These are phyloP conservation scores for Poeciliopsis occidentalis DNA, from an alignment of 2,113 vertebrate genomes.

Conservation along the genomic window DNA sequence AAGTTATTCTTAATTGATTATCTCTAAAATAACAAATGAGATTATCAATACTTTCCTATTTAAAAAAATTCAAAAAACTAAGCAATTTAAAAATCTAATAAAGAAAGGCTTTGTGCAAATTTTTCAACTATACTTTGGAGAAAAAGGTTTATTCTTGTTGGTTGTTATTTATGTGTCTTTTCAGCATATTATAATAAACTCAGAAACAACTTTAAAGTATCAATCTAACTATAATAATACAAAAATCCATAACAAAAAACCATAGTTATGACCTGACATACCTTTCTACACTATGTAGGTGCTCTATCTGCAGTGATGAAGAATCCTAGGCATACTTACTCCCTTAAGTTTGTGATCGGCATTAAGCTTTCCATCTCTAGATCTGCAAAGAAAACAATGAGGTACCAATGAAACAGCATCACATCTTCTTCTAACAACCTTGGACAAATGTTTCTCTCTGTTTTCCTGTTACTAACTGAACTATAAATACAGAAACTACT, in stretches of 20 bases:
- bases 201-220: neutral
- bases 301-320: neutral
- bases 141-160: too few relatives aligned
- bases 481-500: too few relatives aligned
- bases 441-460: too few relatives aligned
- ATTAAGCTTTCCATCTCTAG: neutral
- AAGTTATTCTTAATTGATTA: neutral
- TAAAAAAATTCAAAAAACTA: too few relatives aligned
- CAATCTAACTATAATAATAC: neutral
- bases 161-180: too few relatives aligned
- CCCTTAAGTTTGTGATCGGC: neutral
- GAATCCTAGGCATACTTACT: neutral
- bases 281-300: neutral
- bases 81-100: too few relatives aligned
- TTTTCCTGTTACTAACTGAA: too few relatives aligned
- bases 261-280: neutral
- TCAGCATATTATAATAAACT: neutral
- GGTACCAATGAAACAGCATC: neutral
- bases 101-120: too few relatives aligned
- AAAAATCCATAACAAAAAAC: neutral
- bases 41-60: too few relatives aligned
- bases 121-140: too few relatives aligned
- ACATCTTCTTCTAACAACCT: too few relatives aligned
- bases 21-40: too few relatives aligned
- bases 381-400: neutral